These are phyloP conservation scores for Mesoligia furuncula DNA, from an alignment of 2,888 invertebrate species.

Conservation along the genomic window DNA sequence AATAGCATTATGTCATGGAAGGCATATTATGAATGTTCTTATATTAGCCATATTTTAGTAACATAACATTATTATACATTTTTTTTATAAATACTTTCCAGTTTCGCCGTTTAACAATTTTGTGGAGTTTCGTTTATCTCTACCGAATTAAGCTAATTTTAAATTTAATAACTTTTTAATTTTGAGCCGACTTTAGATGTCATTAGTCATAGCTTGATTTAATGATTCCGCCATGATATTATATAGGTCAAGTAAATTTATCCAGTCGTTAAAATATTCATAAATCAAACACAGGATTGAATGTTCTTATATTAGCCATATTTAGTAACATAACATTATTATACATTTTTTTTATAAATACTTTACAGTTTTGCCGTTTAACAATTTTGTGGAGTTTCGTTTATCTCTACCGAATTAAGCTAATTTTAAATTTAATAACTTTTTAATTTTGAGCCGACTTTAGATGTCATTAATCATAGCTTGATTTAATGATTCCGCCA, in stretches of 20 bases:
- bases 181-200: not conserved
- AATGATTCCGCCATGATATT: conserved; percentile 5
- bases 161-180: conserved; percentile 3
- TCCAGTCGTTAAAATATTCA: conserved; percentile 51
- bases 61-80: not conserved
- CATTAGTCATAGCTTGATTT: conserved; percentile 7
- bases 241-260: conserved; percentile 45
- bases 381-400: not conserved
- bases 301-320: too few species aligned
- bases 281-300: conserved; percentile 61
- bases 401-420: not conserved
- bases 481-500: conserved; percentile 4
- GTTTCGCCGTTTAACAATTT: not conserved
- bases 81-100: not conserved
- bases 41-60: not conserved
- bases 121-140: not conserved
- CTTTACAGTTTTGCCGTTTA: not conserved
- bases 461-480: conserved; percentile 2
- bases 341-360: not conserved
- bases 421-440: not conserved
- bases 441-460: not conserved
- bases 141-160: not conserved
- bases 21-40: not conserved
- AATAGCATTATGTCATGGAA: too few species aligned
- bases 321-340: not conserved